A percentile compares a stretch with the other conserved stretches of the same genome.
Conservation (phyloP, 2,113 vertebrate genomes). For the Calidris pugnax region DNA sequence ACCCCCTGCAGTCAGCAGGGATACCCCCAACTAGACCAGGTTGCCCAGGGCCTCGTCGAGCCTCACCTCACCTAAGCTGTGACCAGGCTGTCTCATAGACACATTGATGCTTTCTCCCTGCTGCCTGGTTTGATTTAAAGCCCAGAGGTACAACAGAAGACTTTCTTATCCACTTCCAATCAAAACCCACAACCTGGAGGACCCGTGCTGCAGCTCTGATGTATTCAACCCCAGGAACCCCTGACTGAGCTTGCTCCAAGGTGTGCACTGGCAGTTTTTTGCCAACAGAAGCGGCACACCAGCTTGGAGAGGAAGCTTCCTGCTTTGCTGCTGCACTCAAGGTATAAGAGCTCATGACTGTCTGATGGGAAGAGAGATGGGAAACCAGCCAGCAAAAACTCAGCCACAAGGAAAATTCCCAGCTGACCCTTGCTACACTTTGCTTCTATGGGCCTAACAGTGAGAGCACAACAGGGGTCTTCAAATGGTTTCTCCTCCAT, state of each 20-base stretch:
- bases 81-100: not conserved
- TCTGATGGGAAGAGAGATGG: not conserved
- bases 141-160: not conserved
- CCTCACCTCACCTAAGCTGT: not conserved
- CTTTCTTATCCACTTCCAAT: not conserved
- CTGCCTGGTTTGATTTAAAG: not conserved
- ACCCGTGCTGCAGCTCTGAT: not conserved
- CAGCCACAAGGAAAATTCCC: not conserved
- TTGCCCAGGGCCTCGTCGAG: too few relatives aligned
- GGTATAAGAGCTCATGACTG: not conserved
- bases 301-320: not conserved
- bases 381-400: not conserved
- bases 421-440: not conserved
- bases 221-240: not conserved
- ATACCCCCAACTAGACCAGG: too few relatives aligned
- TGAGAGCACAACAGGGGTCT: not conserved
- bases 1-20: too few relatives aligned
- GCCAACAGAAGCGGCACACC: not conserved
- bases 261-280: not conserved
- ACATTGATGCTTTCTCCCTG: rapidly evolving
- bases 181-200: not conserved
- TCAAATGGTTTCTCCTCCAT: not conserved
- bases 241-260: not conserved
- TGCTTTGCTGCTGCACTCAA: not conserved
- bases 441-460: not conserved